Evolutionary conservation across 2,888 invertebrate species (phyloP).

Genomic region (Cistogaster globosa): DNA sequence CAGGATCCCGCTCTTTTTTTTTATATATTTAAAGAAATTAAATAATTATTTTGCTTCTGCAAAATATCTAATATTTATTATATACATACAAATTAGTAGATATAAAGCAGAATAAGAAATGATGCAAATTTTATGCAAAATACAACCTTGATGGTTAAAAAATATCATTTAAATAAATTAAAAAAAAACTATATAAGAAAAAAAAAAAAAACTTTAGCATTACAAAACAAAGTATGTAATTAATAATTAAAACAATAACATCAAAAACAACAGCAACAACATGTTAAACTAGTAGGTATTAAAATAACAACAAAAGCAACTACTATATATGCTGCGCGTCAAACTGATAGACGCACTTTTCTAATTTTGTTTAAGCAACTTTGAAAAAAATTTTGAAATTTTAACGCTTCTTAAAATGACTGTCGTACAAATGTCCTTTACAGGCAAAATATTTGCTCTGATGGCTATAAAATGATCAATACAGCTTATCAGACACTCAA

Average conservation of each 20-base stretch:
- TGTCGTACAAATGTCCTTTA: too few species aligned
- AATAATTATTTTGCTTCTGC: slow-evolving; percentile 62
- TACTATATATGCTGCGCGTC: slow-evolving; percentile 40
- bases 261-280: slow-evolving; percentile 43
- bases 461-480: too few species aligned
- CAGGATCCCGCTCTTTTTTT: slow-evolving; percentile 79
- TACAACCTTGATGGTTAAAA: slow-evolving; percentile 72
- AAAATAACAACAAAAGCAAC: slow-evolving; percentile 42
- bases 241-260: slow-evolving; percentile 44
- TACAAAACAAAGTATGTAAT: slow-evolving; percentile 32
- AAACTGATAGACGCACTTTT: not conserved
- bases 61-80: slow-evolving; percentile 57
- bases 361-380: not conserved
- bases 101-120: slow-evolving; percentile 37
- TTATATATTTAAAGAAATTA: slow-evolving; percentile 38
- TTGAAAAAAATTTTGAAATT: too few species aligned
- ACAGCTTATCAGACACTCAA: too few species aligned
- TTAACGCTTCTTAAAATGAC: not conserved
- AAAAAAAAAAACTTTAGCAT: slow-evolving; percentile 57
- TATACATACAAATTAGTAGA: slow-evolving; percentile 61
- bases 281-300: slow-evolving; percentile 70
- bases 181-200: slow-evolving; percentile 43
- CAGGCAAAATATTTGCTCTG: too few species aligned
- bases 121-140: slow-evolving; percentile 61
- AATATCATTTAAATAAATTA: slow-evolving; percentile 69